Evolutionary conservation across 1,140 invertebrate genomes (phyloP).

Genomic region (Philopotamus ludificatus): DNA sequence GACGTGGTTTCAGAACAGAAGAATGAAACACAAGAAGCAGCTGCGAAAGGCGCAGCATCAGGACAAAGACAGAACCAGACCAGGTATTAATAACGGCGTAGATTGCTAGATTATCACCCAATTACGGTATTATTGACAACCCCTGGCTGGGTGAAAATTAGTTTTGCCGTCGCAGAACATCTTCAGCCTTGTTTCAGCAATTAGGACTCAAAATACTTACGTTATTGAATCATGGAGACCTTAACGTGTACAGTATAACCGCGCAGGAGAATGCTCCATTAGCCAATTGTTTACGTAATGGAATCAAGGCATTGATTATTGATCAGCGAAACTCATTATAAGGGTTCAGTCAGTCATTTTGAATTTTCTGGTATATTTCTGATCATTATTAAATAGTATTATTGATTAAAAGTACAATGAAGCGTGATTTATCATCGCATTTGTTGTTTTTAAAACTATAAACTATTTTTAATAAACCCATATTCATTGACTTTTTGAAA

Average conservation of each 20-base stretch:
- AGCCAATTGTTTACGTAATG: background rate
- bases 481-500: too few species aligned
- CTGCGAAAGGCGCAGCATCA: constrained; percentile 62
- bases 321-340: too few species aligned
- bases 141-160: constrained; percentile 10
- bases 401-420: too few species aligned
- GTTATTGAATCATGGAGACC: constrained; percentile 18
- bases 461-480: too few species aligned
- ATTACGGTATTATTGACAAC: constrained; percentile 10
- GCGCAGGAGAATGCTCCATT: background rate
- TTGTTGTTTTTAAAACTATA: too few species aligned
- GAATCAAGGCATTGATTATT: too few species aligned
- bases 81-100: too few species aligned
- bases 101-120: background rate
- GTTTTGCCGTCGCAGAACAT: constrained; percentile 12
- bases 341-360: too few species aligned
- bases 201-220: constrained; percentile 15
- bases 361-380: too few species aligned
- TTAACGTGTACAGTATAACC: background rate
- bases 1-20: constrained; percentile 96
- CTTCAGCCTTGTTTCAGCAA: constrained; percentile 16
- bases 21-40: constrained; percentile 98
- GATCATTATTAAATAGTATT: too few species aligned
- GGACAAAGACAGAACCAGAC: constrained; percentile 35
- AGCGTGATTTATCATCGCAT: too few species aligned